A percentile compares a stretch with the other conserved stretches of the same genome.
phyloP scores from a whole-genome alignment of 2,113 vertebrate species.

The Bubo blakistoni region DNA sequence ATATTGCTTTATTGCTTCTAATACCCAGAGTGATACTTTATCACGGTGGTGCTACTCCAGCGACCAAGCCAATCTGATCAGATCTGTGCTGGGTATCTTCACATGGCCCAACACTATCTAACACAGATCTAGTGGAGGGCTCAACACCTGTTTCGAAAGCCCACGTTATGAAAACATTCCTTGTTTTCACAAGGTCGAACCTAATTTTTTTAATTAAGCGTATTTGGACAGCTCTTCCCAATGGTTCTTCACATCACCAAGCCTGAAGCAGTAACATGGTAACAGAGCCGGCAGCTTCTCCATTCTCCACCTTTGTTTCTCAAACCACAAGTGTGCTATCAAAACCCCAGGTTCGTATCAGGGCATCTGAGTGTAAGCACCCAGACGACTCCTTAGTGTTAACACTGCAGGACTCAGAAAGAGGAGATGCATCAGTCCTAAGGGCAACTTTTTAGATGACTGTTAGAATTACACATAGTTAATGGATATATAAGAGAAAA shows the following conservation, averaged over 20 bases:
- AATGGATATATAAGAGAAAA: not conserved
- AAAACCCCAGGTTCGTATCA: not conserved
- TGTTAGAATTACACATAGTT: not conserved
- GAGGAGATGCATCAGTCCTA: not conserved
- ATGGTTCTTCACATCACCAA: not conserved
- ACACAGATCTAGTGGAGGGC: not conserved
- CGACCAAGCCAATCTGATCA: not conserved
- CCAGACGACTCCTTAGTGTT: not conserved
- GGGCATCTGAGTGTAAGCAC: not conserved
- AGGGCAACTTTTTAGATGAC: not conserved
- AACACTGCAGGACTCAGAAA: not conserved
- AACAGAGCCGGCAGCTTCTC: not conserved
- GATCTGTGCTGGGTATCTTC: not conserved
- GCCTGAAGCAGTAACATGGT: not conserved
- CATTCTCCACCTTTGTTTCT: not conserved
- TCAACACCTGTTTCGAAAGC: not conserved
- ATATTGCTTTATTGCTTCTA: not conserved
- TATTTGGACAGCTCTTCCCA: not conserved
- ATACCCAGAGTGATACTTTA: not conserved
- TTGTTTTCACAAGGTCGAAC: not conserved
- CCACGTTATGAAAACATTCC: not conserved
- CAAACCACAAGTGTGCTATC: not conserved
- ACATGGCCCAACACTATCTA: rapidly evolving
- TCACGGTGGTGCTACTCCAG: not conserved
- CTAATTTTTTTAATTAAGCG: not conserved